Percentiles rank a stretch among this genome's conserved stretches.
phyloP scores from a whole-genome alignment of 2,113 vertebrate genomes.

The Amphiprion percula region DNA sequence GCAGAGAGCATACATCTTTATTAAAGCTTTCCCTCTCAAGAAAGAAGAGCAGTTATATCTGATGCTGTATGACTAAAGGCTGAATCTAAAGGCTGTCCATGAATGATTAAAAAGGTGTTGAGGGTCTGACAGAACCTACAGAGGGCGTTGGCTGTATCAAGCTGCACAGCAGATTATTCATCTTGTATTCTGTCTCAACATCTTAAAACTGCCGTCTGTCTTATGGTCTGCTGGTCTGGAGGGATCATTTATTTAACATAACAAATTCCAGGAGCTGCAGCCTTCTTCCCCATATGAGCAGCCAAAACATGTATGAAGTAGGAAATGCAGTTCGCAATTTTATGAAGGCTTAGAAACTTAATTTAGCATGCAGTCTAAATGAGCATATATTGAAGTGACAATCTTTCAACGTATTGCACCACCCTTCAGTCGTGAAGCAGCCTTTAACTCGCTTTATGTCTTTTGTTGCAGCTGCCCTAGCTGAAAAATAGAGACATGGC shows the following conservation, averaged over 20 bases:
- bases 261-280: conserved; percentile 15
- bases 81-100: conserved; percentile 4
- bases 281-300: background rate
- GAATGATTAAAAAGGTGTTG: conserved; percentile 20
- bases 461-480: conserved; percentile 14
- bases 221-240: conserved; percentile 1
- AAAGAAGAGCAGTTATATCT: background rate
- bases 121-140: conserved; percentile 13
- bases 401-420: conserved; percentile 57
- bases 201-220: conserved; percentile 16
- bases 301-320: background rate
- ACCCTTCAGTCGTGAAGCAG: conserved; percentile 31
- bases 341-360: background rate
- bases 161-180: conserved; percentile 21
- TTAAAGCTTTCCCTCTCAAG: background rate
- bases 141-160: conserved; percentile 14
- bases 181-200: conserved; percentile 43
- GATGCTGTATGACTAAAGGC: background rate
- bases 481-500: background rate
- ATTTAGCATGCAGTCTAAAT: background rate
- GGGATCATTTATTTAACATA: conserved; percentile 43
- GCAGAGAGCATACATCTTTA: background rate
- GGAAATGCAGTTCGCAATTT: background rate
- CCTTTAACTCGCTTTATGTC: conserved; percentile 23
- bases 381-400: background rate